Evolutionary conservation across 2,888 invertebrate species (phyloP), one percentile per base, ranked within the genome.

Genomic region (Cremastobaeus sp.): DNA sequence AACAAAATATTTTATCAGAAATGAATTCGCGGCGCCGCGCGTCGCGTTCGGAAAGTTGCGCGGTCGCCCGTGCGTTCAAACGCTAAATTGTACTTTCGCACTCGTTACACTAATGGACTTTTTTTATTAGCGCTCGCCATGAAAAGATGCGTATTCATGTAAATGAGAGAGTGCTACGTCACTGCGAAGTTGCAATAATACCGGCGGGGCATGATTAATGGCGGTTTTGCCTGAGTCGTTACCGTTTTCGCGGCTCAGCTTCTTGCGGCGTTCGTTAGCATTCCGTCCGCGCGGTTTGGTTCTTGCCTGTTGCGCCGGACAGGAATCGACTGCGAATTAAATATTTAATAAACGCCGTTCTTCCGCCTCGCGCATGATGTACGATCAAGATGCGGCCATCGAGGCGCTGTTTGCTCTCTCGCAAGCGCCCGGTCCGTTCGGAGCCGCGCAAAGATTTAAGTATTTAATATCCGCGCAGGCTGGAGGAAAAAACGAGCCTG

Each of bases 121-220:
- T 74, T 74, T 74, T 57, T 60, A 70, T 74, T 60, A 48, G 30
- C 74, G 37, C 39, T 70, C 30, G 17, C 62, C 50, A 50, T 55
- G 62, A 54, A 74, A 74, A 71, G 70, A 66, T 66, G 70, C 70
- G 66, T 62, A 71, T 71, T 70, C 60, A 71, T 75, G 74, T 52
- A 71, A 75, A 75, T 71, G 70, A 75, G 57, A 30, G 41, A 34
- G 57, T 28, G 54, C 35, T 20, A 62, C 50, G 64, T 59, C 59
- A 69, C 60, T 41, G 57, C 30, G 55, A 70, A 70, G 66, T 71
- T 52, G 62, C 66, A 66, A 68, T 70, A 74, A 75, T 43, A 66
- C 20, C 45, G 47, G 17, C 55, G 15, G 25, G 54, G 54, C 50
- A 68, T 71, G 70, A 75, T 75, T 75, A 71, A 75, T 75, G 62